Percentiles rank a stretch among this genome's conserved stretches.
Conservation (phyloP, 2,888 invertebrate genomes). For the Therioaphis trifolii region DNA sequence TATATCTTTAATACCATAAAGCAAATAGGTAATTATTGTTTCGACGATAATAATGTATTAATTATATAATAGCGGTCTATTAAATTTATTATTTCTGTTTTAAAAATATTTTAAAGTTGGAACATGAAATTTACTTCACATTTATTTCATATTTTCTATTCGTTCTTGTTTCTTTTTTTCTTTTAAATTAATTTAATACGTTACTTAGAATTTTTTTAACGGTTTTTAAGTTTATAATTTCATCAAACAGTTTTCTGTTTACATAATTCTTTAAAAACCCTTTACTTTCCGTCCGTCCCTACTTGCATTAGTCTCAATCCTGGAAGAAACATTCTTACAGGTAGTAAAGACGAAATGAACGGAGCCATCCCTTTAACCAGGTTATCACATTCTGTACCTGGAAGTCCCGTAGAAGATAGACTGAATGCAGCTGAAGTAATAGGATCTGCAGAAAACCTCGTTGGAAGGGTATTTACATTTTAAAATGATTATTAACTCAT, state of each 20-base stretch:
- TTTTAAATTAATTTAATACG: too few species aligned
- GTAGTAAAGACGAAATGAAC: slow-evolving; percentile 68
- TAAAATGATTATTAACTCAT: neutral
- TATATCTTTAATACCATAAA: neutral
- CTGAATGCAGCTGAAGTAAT: slow-evolving; percentile 80
- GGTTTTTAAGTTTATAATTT: too few species aligned
- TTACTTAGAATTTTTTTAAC: too few species aligned
- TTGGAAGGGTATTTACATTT: slow-evolving; percentile 79
- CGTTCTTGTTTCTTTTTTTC: neutral
- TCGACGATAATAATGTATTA: too few species aligned
- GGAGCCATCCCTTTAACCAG: slow-evolving; percentile 74
- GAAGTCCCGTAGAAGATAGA: slow-evolving; percentile 77
- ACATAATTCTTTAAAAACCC: neutral
- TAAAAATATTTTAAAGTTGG: too few species aligned
- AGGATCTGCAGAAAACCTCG: slow-evolving; percentile 94
- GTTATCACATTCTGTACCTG: slow-evolving; percentile 77
- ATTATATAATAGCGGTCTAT: too few species aligned
- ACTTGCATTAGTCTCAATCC: neutral
- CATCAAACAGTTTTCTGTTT: too few species aligned
- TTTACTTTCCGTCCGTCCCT: neutral
- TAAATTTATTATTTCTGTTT: too few species aligned
- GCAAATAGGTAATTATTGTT: too few species aligned
- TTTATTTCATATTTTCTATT: too few species aligned
- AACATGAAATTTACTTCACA: too few species aligned
- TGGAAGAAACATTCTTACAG: slow-evolving; percentile 9